Percentiles rank a stretch among this genome's conserved stretches.
Evolutionary conservation across 2,888 invertebrate species (phyloP).

Genomic region (Mycalesis mineus): DNA sequence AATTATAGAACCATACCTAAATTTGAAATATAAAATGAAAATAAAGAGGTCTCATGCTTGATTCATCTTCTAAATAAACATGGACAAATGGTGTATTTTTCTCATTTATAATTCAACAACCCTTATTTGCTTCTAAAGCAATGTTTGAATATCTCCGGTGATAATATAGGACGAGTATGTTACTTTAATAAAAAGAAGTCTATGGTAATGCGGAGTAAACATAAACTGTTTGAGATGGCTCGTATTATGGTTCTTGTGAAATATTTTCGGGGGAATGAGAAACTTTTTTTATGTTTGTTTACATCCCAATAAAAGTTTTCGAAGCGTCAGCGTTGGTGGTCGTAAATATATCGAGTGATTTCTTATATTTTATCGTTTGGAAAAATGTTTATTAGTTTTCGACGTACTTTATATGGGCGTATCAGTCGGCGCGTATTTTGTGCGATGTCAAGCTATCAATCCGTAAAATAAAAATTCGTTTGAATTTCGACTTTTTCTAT

Average conservation of each 20-base stretch:
- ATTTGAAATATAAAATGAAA: too few species aligned
- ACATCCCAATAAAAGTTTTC: constrained; percentile 11
- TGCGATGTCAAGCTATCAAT: too few species aligned
- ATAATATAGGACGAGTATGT: constrained; percentile 4
- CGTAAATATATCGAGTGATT: constrained; percentile 13
- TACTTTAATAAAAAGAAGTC: constrained; percentile 10
- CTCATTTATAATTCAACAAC: too few species aligned
- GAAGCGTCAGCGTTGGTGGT: constrained; percentile 1
- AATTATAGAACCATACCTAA: too few species aligned
- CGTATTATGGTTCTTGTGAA: constrained; percentile 9
- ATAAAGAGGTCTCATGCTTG: too few species aligned
- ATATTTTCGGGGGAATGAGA: constrained; percentile 11
- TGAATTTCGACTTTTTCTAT: too few species aligned
- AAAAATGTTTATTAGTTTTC: constrained; percentile 9
- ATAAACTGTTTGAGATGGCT: constrained; percentile 7
- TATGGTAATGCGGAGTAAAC: constrained; percentile 14
- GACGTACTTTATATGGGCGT: too few species aligned
- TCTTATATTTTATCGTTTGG: constrained; percentile 9
- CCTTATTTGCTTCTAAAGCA: not conserved
- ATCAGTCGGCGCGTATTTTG: too few species aligned
- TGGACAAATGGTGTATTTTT: not conserved
- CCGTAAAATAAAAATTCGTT: too few species aligned
- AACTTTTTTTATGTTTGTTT: constrained; percentile 14
- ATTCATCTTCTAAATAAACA: not conserved
- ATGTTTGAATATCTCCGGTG: not conserved